Evolutionary conservation across 2,797 vertebrate species (phyloP), one percentile per base, ranked within the genome.

Genomic region (Margarornis squamiger): DNA sequence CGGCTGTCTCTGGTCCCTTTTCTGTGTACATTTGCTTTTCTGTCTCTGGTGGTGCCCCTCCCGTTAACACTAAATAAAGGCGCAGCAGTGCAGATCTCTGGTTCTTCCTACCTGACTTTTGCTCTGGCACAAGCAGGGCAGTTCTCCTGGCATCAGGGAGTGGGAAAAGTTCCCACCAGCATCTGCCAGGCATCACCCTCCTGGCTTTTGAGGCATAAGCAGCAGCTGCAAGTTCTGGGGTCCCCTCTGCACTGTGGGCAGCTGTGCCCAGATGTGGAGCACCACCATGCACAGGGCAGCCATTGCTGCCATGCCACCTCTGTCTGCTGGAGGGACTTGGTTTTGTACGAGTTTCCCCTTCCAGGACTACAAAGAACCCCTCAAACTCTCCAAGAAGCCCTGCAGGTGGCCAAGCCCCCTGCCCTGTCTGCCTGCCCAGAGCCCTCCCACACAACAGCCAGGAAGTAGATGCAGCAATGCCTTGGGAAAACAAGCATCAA

Each of bases 31-130:
- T 75, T 63, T 38, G 90, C 76, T 87, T 80, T 75, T 68, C 70
- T 90, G 81, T 78, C n/a, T 34, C 4, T 75, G 71, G 19, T 94
- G 87, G 62, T 86, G 68, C 72, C 73, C 65, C 23, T 77, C 59
- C 48, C 29, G n/a, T 72, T 30, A 81, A 94, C 54, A 73, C 75
- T 91, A 62, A 96, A 96, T 96, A 96, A 96, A 96, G 0, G 67
- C 49, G 55, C 90, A 88, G 13, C 68, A 32, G 88, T n/a, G 0
- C 29, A 41, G 6, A 18, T n/a, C 30, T 34, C 34, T 0, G 0
- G 8, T 34, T 0, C 1, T 65, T 59, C 45, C 55, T 4, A 1
- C 38, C 29, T 49, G 23, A 51, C 43, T 87, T 27, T n/a, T 48
- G 26, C 39, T 66, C 1, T 0, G 1, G 62, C 30, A 49, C 34